Evolutionary conservation across 1,140 invertebrate genomes (phyloP), one percentile per base, ranked within the genome.

Genomic region (Nephila pilipes): DNA sequence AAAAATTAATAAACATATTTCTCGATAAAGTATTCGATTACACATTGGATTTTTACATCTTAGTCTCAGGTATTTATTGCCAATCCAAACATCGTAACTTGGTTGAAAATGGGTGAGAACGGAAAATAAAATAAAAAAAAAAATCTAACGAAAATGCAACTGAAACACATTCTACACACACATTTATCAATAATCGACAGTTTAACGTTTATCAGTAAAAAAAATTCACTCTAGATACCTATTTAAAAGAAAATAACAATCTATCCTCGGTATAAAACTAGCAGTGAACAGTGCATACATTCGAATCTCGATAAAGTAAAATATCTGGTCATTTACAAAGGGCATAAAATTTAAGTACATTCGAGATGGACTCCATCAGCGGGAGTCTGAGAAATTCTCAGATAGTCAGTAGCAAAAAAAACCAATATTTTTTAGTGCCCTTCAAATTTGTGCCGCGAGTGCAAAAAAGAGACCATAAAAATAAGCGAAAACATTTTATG

Each of bases 401-500:
- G 69, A 75, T 75, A 75, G 69, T 32, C 32, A 75, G 32, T 75
- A 75, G 46, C 69, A 14, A 6, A 75, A n/a, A n/a, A 75, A 75
- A 75, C 69, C 69, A 75, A 75, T 75, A 75, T 32, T 75, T 75
- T 75, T 75, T 75, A 75, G 25, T 75, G 69, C 29, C 29, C 29
- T 18, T 75, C 69, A 75, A 75, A 75, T 75, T 75, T 75, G 29
- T 32, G 32, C 69, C 69, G 29, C 14, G 14, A 75, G 69, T 75
- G 69, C 69, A 75, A 75, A 75, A 75, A 75, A 29, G 1, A 29
- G 32, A 1, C 18, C 32, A 36, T 75, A 75, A 75, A 75, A 75
- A 29, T 32, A 20, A 20, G 69, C 69, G 29, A 75, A 75, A 75
- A 25, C 29, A 32, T 75, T 69, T 75, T 75, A 75, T 4, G 69